Percentiles rank a stretch among this genome's conserved stretches.
Evolutionary conservation across 1,140 invertebrate genomes (phyloP).

Genomic region (Lithobius niger): DNA sequence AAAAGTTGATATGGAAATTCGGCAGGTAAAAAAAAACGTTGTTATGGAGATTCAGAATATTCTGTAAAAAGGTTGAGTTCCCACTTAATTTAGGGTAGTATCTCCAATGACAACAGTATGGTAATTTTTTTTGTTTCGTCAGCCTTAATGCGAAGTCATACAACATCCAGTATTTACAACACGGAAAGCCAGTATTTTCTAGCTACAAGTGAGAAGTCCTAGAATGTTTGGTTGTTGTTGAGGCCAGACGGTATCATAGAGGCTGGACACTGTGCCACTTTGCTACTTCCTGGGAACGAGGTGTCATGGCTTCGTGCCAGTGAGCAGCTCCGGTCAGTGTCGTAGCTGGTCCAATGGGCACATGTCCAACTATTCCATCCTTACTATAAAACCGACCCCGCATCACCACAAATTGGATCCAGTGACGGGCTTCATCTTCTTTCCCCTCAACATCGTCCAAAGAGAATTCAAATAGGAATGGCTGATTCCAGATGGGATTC

Average conservation of each 20-base stretch:
- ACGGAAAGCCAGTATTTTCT: too few relatives aligned
- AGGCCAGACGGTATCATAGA: slow-evolving; percentile 13
- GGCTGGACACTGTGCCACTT: slow-evolving; percentile 20
- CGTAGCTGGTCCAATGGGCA: slow-evolving; percentile 15
- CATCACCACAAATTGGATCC: slow-evolving; percentile 19
- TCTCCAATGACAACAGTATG: too few relatives aligned
- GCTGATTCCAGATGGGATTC: slow-evolving; percentile 15
- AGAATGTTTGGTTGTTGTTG: too few relatives aligned
- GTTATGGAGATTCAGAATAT: too few relatives aligned
- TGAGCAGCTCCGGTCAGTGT: slow-evolving; percentile 14
- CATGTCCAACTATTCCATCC: slow-evolving; percentile 18
- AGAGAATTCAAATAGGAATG: slow-evolving; percentile 14
- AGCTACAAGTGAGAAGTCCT: too few relatives aligned
- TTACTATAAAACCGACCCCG: slow-evolving; percentile 12
- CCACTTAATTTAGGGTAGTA: too few relatives aligned
- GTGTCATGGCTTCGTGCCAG: slow-evolving; percentile 18
- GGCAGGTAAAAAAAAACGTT: too few relatives aligned
- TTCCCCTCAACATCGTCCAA: slow-evolving; percentile 1
- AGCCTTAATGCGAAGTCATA: too few relatives aligned
- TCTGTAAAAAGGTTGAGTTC: too few relatives aligned
- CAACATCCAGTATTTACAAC: too few relatives aligned
- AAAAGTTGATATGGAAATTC: too few relatives aligned
- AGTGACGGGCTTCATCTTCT: slow-evolving; percentile 5
- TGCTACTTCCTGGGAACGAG: slow-evolving; percentile 14
- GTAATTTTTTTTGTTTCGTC: too few relatives aligned